phyloP scores from a whole-genome alignment of 1,140 invertebrate species.

The Cydia splendana region DNA sequence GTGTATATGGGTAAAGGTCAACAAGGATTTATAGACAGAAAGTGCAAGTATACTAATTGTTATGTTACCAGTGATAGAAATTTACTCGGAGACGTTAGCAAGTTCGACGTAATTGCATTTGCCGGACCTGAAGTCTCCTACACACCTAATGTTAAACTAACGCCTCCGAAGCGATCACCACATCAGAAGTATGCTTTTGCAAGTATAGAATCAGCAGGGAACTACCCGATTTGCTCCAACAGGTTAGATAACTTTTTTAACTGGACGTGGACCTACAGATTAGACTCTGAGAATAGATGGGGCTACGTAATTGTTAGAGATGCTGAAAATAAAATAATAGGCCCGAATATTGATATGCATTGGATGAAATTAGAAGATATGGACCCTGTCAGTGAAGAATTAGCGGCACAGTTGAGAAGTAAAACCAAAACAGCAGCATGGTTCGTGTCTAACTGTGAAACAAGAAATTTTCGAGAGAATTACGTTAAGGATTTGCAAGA shows the following conservation, averaged over 20 bases:
- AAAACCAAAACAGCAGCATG: constrained; percentile 80
- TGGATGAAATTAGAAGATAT: constrained; percentile 61
- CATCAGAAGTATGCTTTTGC: constrained; percentile 72
- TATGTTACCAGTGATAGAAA: constrained; percentile 41
- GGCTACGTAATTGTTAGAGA: constrained; percentile 71
- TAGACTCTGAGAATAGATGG: constrained; percentile 82
- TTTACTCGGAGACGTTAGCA: constrained; percentile 37
- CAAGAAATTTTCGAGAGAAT: constrained; percentile 76
- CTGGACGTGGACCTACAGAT: constrained; percentile 83
- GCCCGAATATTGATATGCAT: constrained; percentile 53
- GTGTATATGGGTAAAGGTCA: constrained; percentile 38
- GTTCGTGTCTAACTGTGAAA: constrained; percentile 84
- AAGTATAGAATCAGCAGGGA: constrained; percentile 65
- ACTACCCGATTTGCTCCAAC: constrained; percentile 48
- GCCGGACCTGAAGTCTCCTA: constrained; percentile 41
- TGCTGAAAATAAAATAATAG: constrained; percentile 51
- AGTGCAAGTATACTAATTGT: constrained; percentile 43
- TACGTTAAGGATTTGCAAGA: constrained; percentile 81
- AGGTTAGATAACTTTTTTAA: constrained; percentile 76
- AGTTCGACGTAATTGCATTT: constrained; percentile 52
- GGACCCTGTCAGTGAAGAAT: constrained; percentile 49
- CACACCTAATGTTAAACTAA: not conserved
- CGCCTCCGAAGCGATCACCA: constrained; percentile 50
- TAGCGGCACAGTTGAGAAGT: constrained; percentile 55
- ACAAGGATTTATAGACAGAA: constrained; percentile 39